These are phyloP conservation scores for Sylvia borin DNA, from an alignment of 2,797 vertebrate genomes.

Conservation along the genomic window DNA sequence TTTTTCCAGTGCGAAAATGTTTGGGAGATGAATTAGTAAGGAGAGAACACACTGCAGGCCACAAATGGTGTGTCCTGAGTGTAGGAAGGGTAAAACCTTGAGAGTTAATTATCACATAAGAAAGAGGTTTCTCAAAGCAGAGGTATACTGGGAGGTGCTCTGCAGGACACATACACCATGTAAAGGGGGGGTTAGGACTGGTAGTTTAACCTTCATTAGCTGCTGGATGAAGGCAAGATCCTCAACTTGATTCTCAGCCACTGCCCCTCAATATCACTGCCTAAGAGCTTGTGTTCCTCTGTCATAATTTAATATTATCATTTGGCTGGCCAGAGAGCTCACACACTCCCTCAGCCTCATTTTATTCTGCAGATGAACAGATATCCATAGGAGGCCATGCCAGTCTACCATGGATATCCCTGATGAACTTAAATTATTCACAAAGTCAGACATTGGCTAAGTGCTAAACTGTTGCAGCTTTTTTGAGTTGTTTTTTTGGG, in stretches of 20 bases:
- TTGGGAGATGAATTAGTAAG: neutral
- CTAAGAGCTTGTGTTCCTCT: neutral
- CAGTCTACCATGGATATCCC: neutral
- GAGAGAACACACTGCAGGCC: accelerated
- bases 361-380: neutral
- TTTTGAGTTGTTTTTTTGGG: neutral
- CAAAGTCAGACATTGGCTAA: neutral
- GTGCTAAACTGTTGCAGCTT: neutral
- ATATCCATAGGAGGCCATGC: neutral
- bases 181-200: neutral
- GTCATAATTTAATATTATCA: neutral
- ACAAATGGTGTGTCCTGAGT: neutral
- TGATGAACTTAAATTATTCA: neutral
- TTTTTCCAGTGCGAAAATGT: neutral
- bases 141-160: neutral
- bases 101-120: neutral
- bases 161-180: neutral
- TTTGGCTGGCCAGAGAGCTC: neutral
- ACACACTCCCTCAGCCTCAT: accelerated
- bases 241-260: neutral
- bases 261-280: neutral
- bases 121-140: neutral
- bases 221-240: neutral
- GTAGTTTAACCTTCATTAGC: neutral
- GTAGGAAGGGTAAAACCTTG: neutral